Conservation (phyloP, 2,797 vertebrate species). For the Gallinago stenura region DNA sequence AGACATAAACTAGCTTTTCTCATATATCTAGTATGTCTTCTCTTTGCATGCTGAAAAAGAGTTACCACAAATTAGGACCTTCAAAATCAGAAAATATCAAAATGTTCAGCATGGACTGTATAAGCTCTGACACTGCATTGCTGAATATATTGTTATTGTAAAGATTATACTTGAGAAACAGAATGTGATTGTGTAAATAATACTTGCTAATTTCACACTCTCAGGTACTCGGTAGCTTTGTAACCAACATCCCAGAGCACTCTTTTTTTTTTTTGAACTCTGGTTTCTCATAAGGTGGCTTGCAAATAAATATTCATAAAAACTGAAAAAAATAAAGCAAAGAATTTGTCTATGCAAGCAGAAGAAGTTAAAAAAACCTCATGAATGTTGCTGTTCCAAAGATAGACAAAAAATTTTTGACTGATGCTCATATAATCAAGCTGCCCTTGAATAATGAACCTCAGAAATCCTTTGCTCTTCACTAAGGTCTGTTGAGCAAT, state of each 20-base stretch:
- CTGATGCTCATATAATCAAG: background rate
- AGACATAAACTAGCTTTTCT: background rate
- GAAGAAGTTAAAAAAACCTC: background rate
- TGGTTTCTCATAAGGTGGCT: background rate
- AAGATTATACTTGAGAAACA: background rate
- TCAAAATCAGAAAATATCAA: background rate
- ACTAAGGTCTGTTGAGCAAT: background rate
- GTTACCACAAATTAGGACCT: background rate
- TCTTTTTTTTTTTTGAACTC: background rate
- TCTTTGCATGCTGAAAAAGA: background rate
- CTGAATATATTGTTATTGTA: background rate
- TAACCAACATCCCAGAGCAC: background rate
- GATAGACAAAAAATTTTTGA: background rate
- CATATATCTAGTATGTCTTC: background rate
- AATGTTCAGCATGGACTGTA: background rate
- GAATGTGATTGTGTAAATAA: background rate
- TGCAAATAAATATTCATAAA: background rate
- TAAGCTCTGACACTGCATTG: background rate
- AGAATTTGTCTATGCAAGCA: background rate
- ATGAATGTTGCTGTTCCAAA: background rate
- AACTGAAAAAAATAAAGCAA: background rate
- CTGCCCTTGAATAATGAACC: background rate
- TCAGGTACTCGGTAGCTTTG: background rate
- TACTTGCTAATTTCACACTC: background rate
- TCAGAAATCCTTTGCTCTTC: background rate